phyloP scores from a whole-genome alignment of 2,888 invertebrate genomes.

The Calliopum simillimum region DNA sequence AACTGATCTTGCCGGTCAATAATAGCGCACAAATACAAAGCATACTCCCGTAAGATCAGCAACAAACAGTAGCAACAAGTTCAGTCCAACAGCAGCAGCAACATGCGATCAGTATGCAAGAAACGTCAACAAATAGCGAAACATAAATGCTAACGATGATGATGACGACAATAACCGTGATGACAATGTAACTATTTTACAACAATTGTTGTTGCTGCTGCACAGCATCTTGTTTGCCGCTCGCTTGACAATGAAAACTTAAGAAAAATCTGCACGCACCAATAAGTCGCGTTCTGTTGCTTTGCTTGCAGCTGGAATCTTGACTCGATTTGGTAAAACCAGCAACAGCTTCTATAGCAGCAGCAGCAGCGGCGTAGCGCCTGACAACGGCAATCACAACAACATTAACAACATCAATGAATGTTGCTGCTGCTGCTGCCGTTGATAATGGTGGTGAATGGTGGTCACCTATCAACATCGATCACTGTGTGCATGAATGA shows the following conservation, averaged over 20 bases:
- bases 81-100: neutral
- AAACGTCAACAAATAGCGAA: conserved; percentile 29
- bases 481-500: conserved; percentile 31
- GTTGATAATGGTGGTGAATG: conserved; percentile 18
- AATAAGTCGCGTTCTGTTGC: conserved; percentile 17
- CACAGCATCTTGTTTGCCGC: conserved; percentile 32
- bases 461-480: conserved; percentile 15
- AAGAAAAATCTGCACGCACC: conserved; percentile 33
- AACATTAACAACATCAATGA: conserved; percentile 29
- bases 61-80: no score
- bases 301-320: conserved; percentile 3
- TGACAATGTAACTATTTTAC: conserved; percentile 14
- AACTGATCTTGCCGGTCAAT: conserved; percentile 11
- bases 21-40: no score
- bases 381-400: conserved; percentile 29
- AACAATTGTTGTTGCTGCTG: conserved; percentile 14
- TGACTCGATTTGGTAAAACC: conserved; percentile 28
- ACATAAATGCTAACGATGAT: conserved; percentile 27
- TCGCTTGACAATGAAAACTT: conserved; percentile 34
- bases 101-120: conserved; percentile 31
- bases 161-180: conserved; percentile 24
- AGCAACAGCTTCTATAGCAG: conserved; percentile 21
- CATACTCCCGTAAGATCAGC: no score
- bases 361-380: conserved; percentile 15
- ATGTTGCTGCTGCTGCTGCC: conserved; percentile 17